phyloP scores from a whole-genome alignment of 1,140 invertebrate species.

The Steinernema khuongi region DNA sequence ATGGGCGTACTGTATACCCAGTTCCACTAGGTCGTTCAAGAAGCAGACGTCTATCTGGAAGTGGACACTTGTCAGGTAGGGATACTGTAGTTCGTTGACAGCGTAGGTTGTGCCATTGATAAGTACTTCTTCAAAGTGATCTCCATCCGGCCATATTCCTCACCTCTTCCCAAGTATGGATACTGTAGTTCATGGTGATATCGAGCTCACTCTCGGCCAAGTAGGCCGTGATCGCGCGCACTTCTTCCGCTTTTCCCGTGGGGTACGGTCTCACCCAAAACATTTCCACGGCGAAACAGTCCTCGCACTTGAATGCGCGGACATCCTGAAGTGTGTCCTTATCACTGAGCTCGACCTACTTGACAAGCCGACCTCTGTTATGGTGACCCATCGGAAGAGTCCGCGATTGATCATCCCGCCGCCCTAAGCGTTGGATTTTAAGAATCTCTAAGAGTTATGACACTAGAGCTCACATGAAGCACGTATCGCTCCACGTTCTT shows the following conservation, averaged over 20 bases:
- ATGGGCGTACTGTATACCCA: neutral
- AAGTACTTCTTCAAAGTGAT: too few species aligned
- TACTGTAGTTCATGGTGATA: constrained; percentile 35
- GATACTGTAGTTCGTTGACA: constrained; percentile 39
- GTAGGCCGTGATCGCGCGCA: constrained; percentile 37
- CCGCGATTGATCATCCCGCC: constrained; percentile 24
- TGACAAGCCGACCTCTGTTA: constrained; percentile 39
- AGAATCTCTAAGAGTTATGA: neutral
- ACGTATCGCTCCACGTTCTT: constrained; percentile 10
- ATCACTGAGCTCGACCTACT: too few species aligned
- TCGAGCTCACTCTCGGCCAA: constrained; percentile 31
- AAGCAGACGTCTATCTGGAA: constrained; percentile 32
- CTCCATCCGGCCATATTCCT: too few species aligned
- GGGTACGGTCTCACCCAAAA: constrained; percentile 46
- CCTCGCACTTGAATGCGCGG: constrained; percentile 48
- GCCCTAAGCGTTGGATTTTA: constrained; percentile 20
- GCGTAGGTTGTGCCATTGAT: too few species aligned
- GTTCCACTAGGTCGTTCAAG: neutral
- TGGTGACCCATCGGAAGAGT: constrained; percentile 26
- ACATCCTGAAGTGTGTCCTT: too few species aligned
- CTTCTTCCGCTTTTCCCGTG: constrained; percentile 22
- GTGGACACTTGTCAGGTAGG: constrained; percentile 34
- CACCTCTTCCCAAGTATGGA: constrained; percentile 44
- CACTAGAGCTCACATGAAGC: constrained; percentile 15
- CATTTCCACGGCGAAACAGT: constrained; percentile 43